These are phyloP conservation scores for Euwallacea fornicatus DNA, from an alignment of 1,140 invertebrate species.

Conservation along the genomic window DNA sequence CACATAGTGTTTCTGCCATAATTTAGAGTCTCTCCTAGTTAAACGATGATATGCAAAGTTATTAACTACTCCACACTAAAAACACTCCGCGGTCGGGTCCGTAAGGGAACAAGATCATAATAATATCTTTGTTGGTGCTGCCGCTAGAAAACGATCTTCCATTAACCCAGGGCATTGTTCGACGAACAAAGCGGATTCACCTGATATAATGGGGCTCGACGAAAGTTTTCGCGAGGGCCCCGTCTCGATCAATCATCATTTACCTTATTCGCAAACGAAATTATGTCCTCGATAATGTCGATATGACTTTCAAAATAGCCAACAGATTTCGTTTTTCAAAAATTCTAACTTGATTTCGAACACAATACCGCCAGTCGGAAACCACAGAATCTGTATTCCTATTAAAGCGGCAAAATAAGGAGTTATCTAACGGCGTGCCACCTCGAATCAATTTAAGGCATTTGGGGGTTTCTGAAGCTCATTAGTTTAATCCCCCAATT, in stretches of 20 bases:
- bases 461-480: constrained; percentile 26
- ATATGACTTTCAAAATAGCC: not conserved
- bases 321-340: not conserved
- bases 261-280: constrained; percentile 18
- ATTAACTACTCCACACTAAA: constrained; percentile 27
- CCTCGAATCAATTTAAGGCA: constrained; percentile 26
- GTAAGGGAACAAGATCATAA: constrained; percentile 30
- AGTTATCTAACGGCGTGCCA: constrained; percentile 9
- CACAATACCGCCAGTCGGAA: no score
- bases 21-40: not conserved
- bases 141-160: constrained; percentile 26
- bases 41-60: constrained; percentile 15
- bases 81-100: constrained; percentile 19
- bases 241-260: constrained; percentile 25
- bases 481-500: constrained; percentile 25
- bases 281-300: constrained; percentile 20
- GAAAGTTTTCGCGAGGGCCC: constrained; percentile 15
- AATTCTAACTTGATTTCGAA: not conserved
- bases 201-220: constrained; percentile 9
- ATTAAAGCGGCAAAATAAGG: no score
- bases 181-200: constrained; percentile 23
- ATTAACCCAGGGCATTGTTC: constrained; percentile 29
- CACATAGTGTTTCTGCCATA: no score
- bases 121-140: constrained; percentile 28
- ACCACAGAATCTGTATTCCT: no score